Evolutionary conservation across 2,888 invertebrate species (phyloP).

Genomic region (Microctonus hyperodae): DNA sequence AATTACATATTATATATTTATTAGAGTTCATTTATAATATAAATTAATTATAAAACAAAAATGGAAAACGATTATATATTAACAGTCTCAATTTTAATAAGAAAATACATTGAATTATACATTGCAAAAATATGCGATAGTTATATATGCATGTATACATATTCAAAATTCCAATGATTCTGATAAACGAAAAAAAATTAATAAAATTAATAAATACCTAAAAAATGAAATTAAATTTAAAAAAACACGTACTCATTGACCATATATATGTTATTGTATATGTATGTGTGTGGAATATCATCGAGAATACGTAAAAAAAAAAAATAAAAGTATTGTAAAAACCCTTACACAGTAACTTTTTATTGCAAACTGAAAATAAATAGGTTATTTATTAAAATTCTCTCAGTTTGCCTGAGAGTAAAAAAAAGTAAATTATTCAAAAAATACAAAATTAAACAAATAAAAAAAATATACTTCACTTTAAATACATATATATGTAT

Average conservation of each 20-base stretch:
- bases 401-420: too few species aligned
- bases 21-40: neutral
- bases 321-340: neutral
- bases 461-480: too few species aligned
- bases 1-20: neutral
- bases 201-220: neutral
- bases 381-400: neutral
- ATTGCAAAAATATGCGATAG: too few species aligned
- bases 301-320: neutral
- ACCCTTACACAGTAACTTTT: neutral
- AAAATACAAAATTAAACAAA: too few species aligned
- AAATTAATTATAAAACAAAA: neutral
- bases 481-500: neutral
- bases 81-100: neutral
- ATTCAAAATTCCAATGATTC: too few species aligned
- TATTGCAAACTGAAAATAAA: neutral
- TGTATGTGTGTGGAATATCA: neutral
- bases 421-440: too few species aligned
- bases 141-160: too few species aligned
- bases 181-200: neutral
- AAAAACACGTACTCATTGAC: neutral
- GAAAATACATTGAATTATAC: too few species aligned
- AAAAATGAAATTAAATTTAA: neutral
- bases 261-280: neutral
- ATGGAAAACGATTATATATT: neutral